Percentiles rank a stretch among this genome's conserved stretches.
phyloP scores from a whole-genome alignment of 2,888 invertebrate species.

The Portevinia maculata region DNA sequence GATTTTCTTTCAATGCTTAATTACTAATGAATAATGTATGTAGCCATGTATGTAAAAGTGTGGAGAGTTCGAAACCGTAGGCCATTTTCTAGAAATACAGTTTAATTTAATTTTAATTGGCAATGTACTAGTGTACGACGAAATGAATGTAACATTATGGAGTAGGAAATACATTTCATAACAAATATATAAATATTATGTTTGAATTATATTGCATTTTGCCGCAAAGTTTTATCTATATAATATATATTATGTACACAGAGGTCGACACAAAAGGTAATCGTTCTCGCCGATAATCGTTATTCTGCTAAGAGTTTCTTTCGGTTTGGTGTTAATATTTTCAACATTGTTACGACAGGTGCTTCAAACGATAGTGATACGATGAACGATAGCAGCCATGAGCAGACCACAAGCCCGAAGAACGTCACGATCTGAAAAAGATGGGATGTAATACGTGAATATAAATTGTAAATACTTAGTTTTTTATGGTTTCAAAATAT shows the following conservation, averaged over 20 bases:
- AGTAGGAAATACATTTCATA: slow-evolving; percentile 27
- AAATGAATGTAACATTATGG: slow-evolving; percentile 31
- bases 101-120: neutral
- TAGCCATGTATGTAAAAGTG: too few species aligned
- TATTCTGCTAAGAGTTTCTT: slow-evolving; percentile 81
- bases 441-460: too few species aligned
- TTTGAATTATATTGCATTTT: neutral
- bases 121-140: slow-evolving; percentile 15
- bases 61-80: slow-evolving; percentile 9
- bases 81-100: neutral
- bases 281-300: slow-evolving; percentile 6
- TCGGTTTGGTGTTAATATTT: slow-evolving; percentile 86
- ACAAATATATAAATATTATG: slow-evolving; percentile 9
- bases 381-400: slow-evolving; percentile 90
- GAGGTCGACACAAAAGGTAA: slow-evolving; percentile 14
- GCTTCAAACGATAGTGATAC: slow-evolving; percentile 93
- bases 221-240: slow-evolving; percentile 7
- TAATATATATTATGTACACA: slow-evolving; percentile 28
- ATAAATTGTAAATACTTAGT: too few species aligned
- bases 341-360: slow-evolving; percentile 92
- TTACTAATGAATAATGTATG: too few species aligned
- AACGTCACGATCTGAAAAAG: slow-evolving; percentile 90
- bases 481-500: too few species aligned
- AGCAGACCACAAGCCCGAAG: slow-evolving; percentile 91
- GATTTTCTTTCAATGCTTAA: slow-evolving; percentile 2